Evolutionary conservation across 2,888 invertebrate species (phyloP), one percentile per base, ranked within the genome.

Genomic region (Tuta absoluta): DNA sequence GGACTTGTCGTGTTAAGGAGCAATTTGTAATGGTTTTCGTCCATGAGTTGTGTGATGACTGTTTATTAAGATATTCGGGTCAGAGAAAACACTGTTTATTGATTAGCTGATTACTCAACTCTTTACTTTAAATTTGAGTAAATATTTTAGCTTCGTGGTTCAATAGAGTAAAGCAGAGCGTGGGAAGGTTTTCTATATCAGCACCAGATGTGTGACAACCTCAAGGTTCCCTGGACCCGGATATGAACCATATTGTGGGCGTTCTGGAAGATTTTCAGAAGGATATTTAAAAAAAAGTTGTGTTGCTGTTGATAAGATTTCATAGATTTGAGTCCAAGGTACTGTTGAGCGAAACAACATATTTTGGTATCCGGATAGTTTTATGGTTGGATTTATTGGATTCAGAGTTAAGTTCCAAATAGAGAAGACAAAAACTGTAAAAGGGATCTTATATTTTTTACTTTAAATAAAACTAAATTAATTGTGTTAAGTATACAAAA

Each of bases 91-190:
- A 56, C 12, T 37, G n/a, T 28, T 60, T 37, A n/a, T 63, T 61
- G n/a, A 28, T 58, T 49, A 28, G 14, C 59, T 61, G 53, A 45
- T 45, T 45, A 45, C 45, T 45, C 45, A 45, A 45, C 17, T 60
- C 28, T 24, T 37, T 21, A 41, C 5, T 59, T n/a, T 57, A 17
- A 0, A 41, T 45, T 23, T 51, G 17, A 49, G 63, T 66, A 62
- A 64, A 66, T 62, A 53, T 64, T 69, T 72, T 70, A 70, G 72
- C 66, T 45, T 17, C n/a, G 17, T 45, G 17, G 71, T 65, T 66
- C 65, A 69, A 67, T 74, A 80, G 81, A 79, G 76, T 79, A 81
- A 78, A 80, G 72, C 63, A 69, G 68, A 64, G 69, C 71, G 71
- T 77, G 78, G 45, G 45, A 45, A 45, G 45, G 45, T 45, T 17